These are phyloP conservation scores for Rhodinocichla rosea DNA, from an alignment of 2,113 vertebrate genomes.

Conservation along the genomic window DNA sequence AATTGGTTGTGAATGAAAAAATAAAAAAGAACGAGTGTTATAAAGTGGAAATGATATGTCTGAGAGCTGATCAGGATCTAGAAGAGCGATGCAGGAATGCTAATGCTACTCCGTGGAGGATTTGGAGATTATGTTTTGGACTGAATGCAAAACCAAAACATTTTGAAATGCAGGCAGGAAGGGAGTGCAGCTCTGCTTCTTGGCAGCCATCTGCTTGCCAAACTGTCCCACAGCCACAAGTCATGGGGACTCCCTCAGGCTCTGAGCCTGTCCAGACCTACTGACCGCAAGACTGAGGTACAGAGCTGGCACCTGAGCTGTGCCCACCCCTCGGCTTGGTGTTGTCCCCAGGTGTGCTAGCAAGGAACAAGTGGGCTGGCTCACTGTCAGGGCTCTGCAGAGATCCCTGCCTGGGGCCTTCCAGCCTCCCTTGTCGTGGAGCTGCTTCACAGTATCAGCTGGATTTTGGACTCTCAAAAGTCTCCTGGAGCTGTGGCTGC, in stretches of 20 bases:
- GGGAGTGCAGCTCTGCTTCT: not conserved
- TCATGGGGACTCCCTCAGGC: not conserved
- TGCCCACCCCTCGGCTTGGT: accelerated
- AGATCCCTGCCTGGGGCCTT: not conserved
- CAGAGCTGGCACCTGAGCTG: not conserved
- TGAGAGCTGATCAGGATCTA: not conserved
- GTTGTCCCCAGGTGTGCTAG: accelerated
- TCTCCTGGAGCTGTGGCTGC: not conserved
- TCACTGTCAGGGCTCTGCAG: not conserved
- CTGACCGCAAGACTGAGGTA: not conserved
- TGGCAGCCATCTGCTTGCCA: not conserved
- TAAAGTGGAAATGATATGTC: not conserved
- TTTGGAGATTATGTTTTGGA: not conserved
- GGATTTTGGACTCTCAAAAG: not conserved
- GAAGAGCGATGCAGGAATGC: not conserved
- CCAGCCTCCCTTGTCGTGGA: not conserved
- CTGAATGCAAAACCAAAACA: not conserved
- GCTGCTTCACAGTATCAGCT: not conserved
- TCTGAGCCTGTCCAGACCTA: not conserved
- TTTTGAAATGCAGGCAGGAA: not conserved
- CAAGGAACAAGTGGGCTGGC: not conserved
- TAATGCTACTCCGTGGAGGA: not conserved
- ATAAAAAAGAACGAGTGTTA: not conserved
- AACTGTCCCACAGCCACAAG: not conserved
- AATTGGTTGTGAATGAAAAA: conserved; percentile 50